A percentile compares a stretch with the other conserved stretches of the same genome.
Conservation (phyloP, 2,797 vertebrate species). For the Aulostomus chinensis region DNA sequence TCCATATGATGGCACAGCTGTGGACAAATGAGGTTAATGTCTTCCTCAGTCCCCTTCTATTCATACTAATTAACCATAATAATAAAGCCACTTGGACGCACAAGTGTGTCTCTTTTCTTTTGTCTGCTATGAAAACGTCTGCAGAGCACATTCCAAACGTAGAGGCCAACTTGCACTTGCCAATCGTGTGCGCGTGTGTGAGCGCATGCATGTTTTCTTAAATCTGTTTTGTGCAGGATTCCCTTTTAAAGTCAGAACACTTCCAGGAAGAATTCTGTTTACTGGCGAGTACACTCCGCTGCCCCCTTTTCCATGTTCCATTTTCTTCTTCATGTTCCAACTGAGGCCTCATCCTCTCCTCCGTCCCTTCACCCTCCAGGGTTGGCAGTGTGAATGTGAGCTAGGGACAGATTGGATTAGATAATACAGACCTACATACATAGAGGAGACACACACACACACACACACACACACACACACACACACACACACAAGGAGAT, state of each 20-base stretch:
- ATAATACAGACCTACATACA: constrained; percentile 61
- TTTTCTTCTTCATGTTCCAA: background rate
- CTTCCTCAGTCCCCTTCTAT: too few relatives aligned
- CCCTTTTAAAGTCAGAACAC: constrained; percentile 23
- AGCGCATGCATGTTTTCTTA: constrained; percentile 17
- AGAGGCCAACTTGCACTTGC: too few relatives aligned
- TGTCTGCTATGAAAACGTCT: too few relatives aligned
- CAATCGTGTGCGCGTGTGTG: too few relatives aligned
- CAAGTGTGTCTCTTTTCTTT: too few relatives aligned
- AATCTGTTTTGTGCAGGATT: constrained; percentile 20
- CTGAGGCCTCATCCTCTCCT: background rate
- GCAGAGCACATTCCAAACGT: too few relatives aligned
- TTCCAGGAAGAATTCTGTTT: constrained; percentile 34
- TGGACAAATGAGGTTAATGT: too few relatives aligned
- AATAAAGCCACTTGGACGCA: too few relatives aligned
- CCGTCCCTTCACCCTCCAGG: constrained; percentile 33
- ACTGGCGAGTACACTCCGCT: constrained; percentile 10
- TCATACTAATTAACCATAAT: too few relatives aligned
- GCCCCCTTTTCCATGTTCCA: background rate
- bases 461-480: constrained; percentile 33
- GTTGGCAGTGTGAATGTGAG: constrained; percentile 64
- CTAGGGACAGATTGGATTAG: constrained; percentile 73
- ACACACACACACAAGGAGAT: constrained; percentile 1
- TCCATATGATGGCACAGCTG: background rate
- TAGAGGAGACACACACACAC: constrained; percentile 28